A percentile compares a stretch with the other conserved stretches of the same genome.
Conservation (phyloP, 2,113 vertebrate genomes). For the Petrocephalus zakoni region DNA sequence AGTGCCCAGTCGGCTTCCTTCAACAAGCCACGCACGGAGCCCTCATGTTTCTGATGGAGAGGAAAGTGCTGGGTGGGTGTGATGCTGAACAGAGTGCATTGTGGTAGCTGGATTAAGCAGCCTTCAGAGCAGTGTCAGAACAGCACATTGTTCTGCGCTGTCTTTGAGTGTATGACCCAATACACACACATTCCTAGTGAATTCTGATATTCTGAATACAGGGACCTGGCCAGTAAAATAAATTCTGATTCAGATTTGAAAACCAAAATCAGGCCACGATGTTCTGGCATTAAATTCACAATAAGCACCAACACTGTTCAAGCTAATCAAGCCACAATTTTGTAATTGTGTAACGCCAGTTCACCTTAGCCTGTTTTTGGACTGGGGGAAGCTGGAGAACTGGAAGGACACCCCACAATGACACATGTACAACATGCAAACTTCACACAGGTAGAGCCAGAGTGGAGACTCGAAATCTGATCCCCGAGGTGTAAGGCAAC, state of each 20-base stretch:
- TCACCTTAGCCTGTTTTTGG: no score
- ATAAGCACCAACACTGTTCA: neutral
- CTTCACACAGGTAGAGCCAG: no score
- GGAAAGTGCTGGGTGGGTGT: neutral
- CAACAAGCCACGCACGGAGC: slow-evolving; percentile 65
- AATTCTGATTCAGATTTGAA: neutral
- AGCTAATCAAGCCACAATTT: neutral
- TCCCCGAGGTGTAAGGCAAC: no score
- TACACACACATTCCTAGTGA: no score
- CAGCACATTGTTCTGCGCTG: neutral
- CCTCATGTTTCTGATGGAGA: slow-evolving; percentile 70
- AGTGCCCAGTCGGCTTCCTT: slow-evolving; percentile 70
- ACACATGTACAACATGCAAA: no score
- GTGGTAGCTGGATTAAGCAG: neutral
- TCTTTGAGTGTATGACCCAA: no score
- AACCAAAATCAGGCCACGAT: neutral
- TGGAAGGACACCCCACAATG: no score
- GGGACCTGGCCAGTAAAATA: no score
- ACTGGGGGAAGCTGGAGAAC: no score
- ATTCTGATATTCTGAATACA: neutral
- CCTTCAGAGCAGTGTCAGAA: neutral
- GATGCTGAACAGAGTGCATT: neutral
- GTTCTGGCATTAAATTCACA: neutral
- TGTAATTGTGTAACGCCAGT: no score
- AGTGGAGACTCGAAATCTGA: no score